Base-by-base conservation (phyloP, 2,797 vertebrate species). In the Hoplostethus atlanticus region DNA sequence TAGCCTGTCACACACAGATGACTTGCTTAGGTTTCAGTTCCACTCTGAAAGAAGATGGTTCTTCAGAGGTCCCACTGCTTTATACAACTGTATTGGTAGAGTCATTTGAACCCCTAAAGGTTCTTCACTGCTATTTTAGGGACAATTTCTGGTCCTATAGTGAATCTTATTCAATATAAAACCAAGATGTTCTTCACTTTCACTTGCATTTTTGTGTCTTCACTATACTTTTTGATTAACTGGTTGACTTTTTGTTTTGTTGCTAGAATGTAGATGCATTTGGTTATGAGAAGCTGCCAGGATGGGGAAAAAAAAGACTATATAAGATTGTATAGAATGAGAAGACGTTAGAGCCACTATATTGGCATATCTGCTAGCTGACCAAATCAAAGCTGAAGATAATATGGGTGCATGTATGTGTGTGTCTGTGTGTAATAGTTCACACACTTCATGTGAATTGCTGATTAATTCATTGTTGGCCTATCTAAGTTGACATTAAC, bases 1-100 rank as follows among this genome's bases (percentile, higher is more conserved):
- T 42, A 42, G 1, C 9, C 3, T 66, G 53, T 64, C 34, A 34
- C 5, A 30, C 1, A 36, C 34, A 48, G 44, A 42, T 60, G 38
- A 40, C 7, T 40, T 11, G 9, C 38, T 40, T 2, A 10, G 1
- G 38, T 11, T 7, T 42, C 10, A 12, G 40, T 42, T 42, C 40
- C 40, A 42, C 40, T 11, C 10, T 3, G 34, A 34, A 4, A 34
- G 34, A 34, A 34, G 34, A 34, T 34, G 69, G 1, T 36, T 71
- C 46, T 6, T 79, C 36, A 30, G 51, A 62, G 46, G 44, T 80
- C 76, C 66, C 63, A 64, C 34, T 4, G 46, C 15, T 5, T 63
- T 36, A 55, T 16, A 17, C 9, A 40, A 34, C 31, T 10, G 21
- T 42, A 10, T 40, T 21, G 10, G 4, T 4, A 6, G 53, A 53